Base-by-base conservation (phyloP, 1,140 invertebrate species). In the Cherax quadricarinatus region DNA sequence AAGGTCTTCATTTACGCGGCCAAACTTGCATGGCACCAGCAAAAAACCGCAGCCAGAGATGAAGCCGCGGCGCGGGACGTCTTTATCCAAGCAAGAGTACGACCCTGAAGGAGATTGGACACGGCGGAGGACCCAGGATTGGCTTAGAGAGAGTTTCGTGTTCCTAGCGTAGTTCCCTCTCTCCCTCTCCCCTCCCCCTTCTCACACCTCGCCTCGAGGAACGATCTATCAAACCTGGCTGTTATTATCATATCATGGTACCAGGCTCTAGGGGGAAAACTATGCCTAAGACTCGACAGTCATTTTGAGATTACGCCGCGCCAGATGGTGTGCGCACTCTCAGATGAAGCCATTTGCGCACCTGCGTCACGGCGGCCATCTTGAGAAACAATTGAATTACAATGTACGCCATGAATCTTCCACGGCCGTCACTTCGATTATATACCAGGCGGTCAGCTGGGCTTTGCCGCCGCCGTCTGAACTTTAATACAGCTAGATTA, bases 381-480 rank as follows among this genome's bases (percentile, higher is more conserved):
- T 91, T 91, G 89, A 91, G 83, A 91, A 91, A 91, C 89, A 91
- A 91, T 91, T 91, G 89, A 91, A 91, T 91, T 91, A 91, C 89
- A 91, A 91, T 91, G 89, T 91, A 82, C 89, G 82, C 80, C 82
- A 91, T 91, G 89, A 91, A 91, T 91, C 89, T 85, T 91, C 89
- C 89, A 91, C 83, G 89, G 82, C 70, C 89, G 89, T 91, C 89
- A 85, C 51, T 75, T 86, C 30, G 73, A 91, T 91, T 91, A 91
- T 79, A 91, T 85, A 78, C 66, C 83, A 75, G 89, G 88, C 88
- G 79, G 89, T 84, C 89, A 79, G 89, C 80, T 83, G 88, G 80
- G 81, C 18, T 48, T 48, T 70, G 53, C 66, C 48, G 21, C 81
- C 14, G 78, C 2, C 41, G 41, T n/a, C 49, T 60, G 82, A 48